Conservation (phyloP, 2,113 vertebrate genomes). For the Oreochromis tanganicae region DNA sequence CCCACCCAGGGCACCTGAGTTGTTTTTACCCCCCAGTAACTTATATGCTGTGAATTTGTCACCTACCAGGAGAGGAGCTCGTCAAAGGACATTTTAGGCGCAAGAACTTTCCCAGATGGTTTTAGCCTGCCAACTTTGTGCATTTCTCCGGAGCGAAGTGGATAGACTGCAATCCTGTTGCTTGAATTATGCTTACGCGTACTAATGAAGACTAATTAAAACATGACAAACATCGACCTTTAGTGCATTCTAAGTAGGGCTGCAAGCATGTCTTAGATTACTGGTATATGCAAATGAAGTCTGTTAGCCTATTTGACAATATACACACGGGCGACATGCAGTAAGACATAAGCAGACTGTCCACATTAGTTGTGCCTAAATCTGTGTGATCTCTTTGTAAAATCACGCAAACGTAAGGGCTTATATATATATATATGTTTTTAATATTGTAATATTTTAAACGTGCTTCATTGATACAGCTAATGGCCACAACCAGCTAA, state of each 20-base stretch:
- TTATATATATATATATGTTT: not conserved
- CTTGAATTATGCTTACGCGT: slow-evolving; percentile 14
- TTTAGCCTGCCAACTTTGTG: slow-evolving; percentile 45
- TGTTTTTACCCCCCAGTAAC: slow-evolving; percentile 59
- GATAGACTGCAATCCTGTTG: slow-evolving; percentile 27
- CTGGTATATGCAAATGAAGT: not conserved
- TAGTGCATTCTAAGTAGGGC: slow-evolving; percentile 10
- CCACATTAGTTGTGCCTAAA: not conserved
- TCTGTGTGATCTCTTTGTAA: not conserved
- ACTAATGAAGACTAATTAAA: slow-evolving; percentile 51
- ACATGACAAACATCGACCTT: slow-evolving; percentile 40
- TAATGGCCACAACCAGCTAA: not conserved
- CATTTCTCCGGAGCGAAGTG: slow-evolving; percentile 31
- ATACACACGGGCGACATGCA: not conserved
- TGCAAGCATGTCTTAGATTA: not conserved
- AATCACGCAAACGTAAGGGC: not conserved
- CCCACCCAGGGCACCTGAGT: slow-evolving; percentile 51
- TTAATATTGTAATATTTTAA: not conserved
- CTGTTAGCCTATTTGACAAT: not conserved
- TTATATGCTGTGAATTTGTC: slow-evolving; percentile 55
- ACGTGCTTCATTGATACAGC: not conserved
- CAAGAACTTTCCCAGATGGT: slow-evolving; percentile 53
- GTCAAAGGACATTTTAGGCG: slow-evolving; percentile 37
- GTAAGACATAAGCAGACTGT: not conserved
- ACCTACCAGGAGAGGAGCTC: slow-evolving; percentile 21